These are phyloP conservation scores for Scaptodrosophila lebanonensis DNA, from an alignment of 1,140 invertebrate species.

Conservation along the genomic window DNA sequence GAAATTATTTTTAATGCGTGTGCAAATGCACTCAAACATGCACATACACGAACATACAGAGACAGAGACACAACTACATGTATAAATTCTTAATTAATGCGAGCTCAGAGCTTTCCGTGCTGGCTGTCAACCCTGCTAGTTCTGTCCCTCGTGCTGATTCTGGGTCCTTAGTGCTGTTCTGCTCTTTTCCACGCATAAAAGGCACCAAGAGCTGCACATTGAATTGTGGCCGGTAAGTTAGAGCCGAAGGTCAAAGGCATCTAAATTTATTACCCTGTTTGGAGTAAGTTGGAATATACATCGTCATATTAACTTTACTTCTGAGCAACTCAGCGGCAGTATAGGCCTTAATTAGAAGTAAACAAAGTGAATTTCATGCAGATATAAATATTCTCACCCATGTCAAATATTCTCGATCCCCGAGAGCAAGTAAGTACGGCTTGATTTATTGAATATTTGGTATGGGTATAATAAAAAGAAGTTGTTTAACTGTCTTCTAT, in stretches of 20 bases:
- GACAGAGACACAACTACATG: constrained; percentile 15
- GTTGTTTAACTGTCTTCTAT: too few species aligned
- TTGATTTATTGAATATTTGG: too few species aligned
- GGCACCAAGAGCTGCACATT: constrained; percentile 12
- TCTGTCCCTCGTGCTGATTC: constrained; percentile 14
- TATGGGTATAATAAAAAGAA: too few species aligned
- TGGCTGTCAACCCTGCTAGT: constrained; percentile 10
- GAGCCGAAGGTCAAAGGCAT: constrained; percentile 15
- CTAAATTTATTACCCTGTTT: not conserved
- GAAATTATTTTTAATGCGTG: constrained; percentile 67
- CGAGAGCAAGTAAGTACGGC: too few species aligned
- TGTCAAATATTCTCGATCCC: too few species aligned
- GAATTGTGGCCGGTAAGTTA: not conserved
- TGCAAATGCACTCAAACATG: constrained; percentile 57
- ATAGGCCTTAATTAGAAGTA: too few species aligned
- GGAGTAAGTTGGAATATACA: too few species aligned
- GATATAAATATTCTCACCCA: too few species aligned
- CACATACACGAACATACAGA: constrained; percentile 14
- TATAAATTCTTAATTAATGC: constrained; percentile 72
- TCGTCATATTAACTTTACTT: too few species aligned
- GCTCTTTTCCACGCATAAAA: constrained; percentile 15
- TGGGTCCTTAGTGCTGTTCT: constrained; percentile 16
- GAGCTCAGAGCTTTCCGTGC: constrained; percentile 50
- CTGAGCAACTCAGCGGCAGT: too few species aligned
- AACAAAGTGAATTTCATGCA: too few species aligned